Conservation (phyloP, 2,797 vertebrate genomes). For the Siniperca scherzeri region DNA sequence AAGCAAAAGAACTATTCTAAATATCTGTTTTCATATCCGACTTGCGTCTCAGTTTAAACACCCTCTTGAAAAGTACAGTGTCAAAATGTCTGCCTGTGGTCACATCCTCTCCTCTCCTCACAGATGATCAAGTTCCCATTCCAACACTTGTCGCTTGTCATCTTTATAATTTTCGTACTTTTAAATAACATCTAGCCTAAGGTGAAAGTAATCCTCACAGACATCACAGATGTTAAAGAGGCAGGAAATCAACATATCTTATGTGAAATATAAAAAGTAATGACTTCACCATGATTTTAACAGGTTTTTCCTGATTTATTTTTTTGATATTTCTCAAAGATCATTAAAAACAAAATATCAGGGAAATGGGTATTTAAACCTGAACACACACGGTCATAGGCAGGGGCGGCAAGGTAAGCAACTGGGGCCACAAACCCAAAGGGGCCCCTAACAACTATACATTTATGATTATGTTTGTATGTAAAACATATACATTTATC, state of each 20-base stretch:
- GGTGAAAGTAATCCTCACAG: slow-evolving; percentile 16
- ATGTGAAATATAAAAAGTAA: background rate
- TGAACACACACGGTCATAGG: background rate
- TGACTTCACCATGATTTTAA: background rate
- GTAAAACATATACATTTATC: background rate
- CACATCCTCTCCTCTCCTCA: background rate
- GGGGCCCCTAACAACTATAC: background rate
- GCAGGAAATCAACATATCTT: background rate
- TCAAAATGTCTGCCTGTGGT: slow-evolving; percentile 2
- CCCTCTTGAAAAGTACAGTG: background rate
- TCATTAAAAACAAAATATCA: background rate
- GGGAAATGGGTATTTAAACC: background rate
- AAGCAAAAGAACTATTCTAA: background rate
- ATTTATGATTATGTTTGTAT: background rate
- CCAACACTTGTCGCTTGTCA: slow-evolving; percentile 18
- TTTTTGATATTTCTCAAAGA: background rate
- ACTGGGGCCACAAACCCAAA: background rate
- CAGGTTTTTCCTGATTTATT: background rate
- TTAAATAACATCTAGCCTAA: slow-evolving; percentile 23
- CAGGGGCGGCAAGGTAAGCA: too few species aligned
- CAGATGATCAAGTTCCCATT: slow-evolving; percentile 16
- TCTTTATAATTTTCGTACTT: slow-evolving; percentile 19
- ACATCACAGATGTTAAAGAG: slow-evolving; percentile 22
- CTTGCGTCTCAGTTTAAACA: background rate
- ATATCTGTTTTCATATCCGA: background rate